A percentile compares a stretch with the other conserved stretches of the same genome.
phyloP scores from a whole-genome alignment of 2,888 invertebrate species.

The Scaptomyza flava region DNA sequence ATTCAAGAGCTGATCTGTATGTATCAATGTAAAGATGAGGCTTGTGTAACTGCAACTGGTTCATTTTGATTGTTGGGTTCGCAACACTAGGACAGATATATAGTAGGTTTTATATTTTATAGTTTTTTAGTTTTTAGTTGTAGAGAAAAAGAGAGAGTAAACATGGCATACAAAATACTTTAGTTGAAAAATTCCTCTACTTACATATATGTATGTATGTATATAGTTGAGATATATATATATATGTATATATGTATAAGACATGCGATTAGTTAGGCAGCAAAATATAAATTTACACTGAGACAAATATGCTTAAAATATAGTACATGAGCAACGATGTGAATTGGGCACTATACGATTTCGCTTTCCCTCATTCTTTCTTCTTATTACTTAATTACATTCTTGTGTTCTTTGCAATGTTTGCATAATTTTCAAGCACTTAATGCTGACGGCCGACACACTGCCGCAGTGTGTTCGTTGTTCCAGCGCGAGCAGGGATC shows the following conservation, averaged over 20 bases:
- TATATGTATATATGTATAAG: constrained; percentile 37
- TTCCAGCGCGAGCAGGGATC: constrained; percentile 23
- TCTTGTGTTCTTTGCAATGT: constrained; percentile 59
- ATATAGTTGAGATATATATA: constrained; percentile 22
- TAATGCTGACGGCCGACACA: constrained; percentile 45
- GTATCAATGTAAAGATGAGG: constrained; percentile 71
- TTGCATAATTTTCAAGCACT: constrained; percentile 66
- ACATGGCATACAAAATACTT: constrained; percentile 76
- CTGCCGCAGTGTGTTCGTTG: not conserved
- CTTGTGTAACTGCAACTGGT: constrained; percentile 73
- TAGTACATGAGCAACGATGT: constrained; percentile 69
- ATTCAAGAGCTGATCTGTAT: constrained; percentile 73
- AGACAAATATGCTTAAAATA: constrained; percentile 63
- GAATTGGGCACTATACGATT: constrained; percentile 35
- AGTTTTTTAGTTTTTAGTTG: constrained; percentile 36
- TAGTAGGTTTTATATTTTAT: constrained; percentile 15
- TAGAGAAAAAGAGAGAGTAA: constrained; percentile 76
- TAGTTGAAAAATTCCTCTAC: constrained; percentile 74
- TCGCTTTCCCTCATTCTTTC: not conserved
- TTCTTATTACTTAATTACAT: constrained; percentile 66
- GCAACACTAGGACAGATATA: constrained; percentile 63
- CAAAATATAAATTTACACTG: constrained; percentile 54
- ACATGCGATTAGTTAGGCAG: constrained; percentile 64
- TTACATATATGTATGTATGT: constrained; percentile 32
- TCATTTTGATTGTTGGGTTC: constrained; percentile 60